Conservation (phyloP, 2,888 invertebrate genomes). For the Nomada fabriciana region DNA sequence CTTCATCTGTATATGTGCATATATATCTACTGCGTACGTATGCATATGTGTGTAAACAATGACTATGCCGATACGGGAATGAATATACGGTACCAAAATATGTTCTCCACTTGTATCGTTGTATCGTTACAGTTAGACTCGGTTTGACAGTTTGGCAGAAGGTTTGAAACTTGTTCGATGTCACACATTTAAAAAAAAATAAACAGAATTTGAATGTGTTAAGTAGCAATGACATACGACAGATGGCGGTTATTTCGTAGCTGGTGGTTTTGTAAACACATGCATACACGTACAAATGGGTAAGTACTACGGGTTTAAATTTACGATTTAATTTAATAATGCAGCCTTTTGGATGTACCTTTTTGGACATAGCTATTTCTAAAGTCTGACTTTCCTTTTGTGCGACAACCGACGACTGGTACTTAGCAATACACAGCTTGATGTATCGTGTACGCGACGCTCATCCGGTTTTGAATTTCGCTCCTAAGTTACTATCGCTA, state of each 20-base stretch:
- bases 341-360: no score
- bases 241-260: conserved; percentile 34
- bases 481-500: no score
- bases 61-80: neutral
- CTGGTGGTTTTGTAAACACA: neutral
- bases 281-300: neutral
- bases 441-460: no score
- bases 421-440: no score
- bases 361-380: no score
- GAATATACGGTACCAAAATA: conserved; percentile 5
- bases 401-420: no score
- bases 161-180: conserved; percentile 20
- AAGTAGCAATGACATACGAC: conserved; percentile 28
- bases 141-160: conserved; percentile 22
- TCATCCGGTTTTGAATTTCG: no score
- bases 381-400: no score
- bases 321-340: neutral
- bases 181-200: conserved; percentile 30
- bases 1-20: conserved; percentile 6
- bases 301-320: neutral
- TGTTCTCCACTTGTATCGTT: neutral
- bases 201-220: conserved; percentile 48
- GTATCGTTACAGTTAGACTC: conserved; percentile 3
- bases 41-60: conserved; percentile 1
- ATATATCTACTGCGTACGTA: conserved; percentile 16